Base-by-base conservation (phyloP, 2,797 vertebrate genomes). In the Leuciscus waleckii region DNA sequence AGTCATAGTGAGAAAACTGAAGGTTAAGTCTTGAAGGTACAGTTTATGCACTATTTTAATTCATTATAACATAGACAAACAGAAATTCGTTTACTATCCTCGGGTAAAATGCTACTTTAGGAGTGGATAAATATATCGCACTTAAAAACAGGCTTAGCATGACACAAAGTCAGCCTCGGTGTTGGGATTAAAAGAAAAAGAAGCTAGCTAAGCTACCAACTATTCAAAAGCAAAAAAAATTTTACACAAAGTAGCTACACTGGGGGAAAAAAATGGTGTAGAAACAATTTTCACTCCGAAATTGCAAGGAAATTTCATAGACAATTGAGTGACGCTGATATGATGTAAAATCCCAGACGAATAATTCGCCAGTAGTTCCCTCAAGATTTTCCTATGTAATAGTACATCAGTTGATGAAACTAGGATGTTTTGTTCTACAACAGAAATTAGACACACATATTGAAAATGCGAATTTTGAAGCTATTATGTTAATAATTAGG, bases 1-100 rank as follows among this genome's bases (percentile, higher is more conserved):
- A 90, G 80, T 90, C 89, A 91, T 65, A 11, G 17, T 1, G 4
- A 58, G 43, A 78, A 85, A 89, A 80, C 39, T 80, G 80, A 76
- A 88, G 87, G 84, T 86, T 67, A 88, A 76, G 75, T 85, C 69
- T 76, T 26, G 37, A 79, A 79, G 67, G 37, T 37, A 51, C 67
- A 7, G 61, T 67, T 79, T 51, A 29, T 71, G 58, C 35, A 74
- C 70, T 70, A 71, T 63, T 85, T 74, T 73, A 67, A 69, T 73
- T 54, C 21, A 26, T 5, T 58, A 68, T 70, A 77, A 79, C 32
- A 41, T 46, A 74, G 58, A 67, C 26, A 26, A 68, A 76, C 39
- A 26, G 49, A 76, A 67, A 49, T 61, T 32, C 1, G n/a, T 49
- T 68, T 41, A 46, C 14, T 39, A 37, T 37, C 69, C 58, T 83